phyloP scores from a whole-genome alignment of 2,888 invertebrate genomes.

The Metellina segmentata region DNA sequence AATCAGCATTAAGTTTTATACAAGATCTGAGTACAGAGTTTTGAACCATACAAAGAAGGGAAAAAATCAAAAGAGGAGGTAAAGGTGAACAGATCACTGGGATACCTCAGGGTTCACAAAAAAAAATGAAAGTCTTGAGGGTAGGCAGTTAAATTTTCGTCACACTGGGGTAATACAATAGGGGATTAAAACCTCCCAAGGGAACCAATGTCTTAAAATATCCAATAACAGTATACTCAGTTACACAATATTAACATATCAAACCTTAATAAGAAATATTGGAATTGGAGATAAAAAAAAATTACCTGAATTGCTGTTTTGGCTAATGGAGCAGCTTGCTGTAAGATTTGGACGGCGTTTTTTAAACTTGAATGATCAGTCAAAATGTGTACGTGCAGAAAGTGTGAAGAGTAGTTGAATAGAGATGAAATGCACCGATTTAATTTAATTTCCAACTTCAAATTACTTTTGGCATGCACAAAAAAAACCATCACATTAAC shows the following conservation, averaged over 20 bases:
- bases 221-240: neutral
- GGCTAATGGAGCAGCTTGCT: conserved; percentile 40
- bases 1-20: too few species aligned
- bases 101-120: too few species aligned
- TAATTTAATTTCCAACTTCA: conserved; percentile 66
- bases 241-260: neutral
- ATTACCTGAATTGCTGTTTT: conserved; percentile 49
- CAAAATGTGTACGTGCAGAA: conserved; percentile 63
- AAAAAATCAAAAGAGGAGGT: too few species aligned
- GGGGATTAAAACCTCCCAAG: neutral
- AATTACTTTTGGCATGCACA: conserved; percentile 59
- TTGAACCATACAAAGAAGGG: too few species aligned
- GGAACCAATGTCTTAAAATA: neutral
- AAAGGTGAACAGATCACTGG: too few species aligned
- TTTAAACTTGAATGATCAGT: conserved; percentile 58
- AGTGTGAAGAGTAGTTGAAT: conserved; percentile 46
- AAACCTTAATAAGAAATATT: neutral
- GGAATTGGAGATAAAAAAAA: neutral
- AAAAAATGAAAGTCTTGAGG: neutral
- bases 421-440: conserved; percentile 63
- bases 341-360: conserved; percentile 48
- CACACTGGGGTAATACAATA: neutral
- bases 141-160: neutral
- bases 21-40: too few species aligned
- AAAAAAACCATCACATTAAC: conserved; percentile 58